phyloP scores from a whole-genome alignment of 2,797 vertebrate species.

The Hypotaenidia okinawae region DNA sequence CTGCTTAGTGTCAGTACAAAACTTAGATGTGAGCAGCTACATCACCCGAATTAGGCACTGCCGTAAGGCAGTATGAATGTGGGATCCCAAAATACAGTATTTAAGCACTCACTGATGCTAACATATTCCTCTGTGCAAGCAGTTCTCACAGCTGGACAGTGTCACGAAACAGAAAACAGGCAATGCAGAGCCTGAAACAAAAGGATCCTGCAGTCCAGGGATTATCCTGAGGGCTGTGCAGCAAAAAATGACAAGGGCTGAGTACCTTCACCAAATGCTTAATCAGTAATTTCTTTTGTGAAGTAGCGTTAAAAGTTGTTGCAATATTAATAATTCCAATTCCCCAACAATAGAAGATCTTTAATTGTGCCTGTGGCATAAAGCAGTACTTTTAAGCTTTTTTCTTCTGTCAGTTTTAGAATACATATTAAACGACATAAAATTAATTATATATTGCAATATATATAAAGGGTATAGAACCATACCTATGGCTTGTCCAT shows the following conservation, averaged over 20 bases:
- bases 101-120: neutral
- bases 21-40: neutral
- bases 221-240: neutral
- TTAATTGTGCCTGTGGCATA: neutral
- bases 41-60: neutral
- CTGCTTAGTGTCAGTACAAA: neutral
- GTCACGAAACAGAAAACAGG: neutral
- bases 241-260: neutral
- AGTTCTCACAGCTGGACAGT: neutral
- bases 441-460: neutral
- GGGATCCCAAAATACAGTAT: neutral
- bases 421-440: neutral
- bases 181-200: neutral
- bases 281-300: neutral
- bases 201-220: neutral
- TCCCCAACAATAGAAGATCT: neutral
- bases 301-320: neutral
- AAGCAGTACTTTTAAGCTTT: conserved; percentile 15
- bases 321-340: neutral
- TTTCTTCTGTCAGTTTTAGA: neutral
- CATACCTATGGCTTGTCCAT: neutral
- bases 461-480: neutral
- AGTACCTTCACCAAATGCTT: neutral
- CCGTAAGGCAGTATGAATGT: neutral
- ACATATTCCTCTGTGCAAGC: neutral